Conservation (phyloP, 2,888 invertebrate genomes). For the Rotaria macrura region DNA sequence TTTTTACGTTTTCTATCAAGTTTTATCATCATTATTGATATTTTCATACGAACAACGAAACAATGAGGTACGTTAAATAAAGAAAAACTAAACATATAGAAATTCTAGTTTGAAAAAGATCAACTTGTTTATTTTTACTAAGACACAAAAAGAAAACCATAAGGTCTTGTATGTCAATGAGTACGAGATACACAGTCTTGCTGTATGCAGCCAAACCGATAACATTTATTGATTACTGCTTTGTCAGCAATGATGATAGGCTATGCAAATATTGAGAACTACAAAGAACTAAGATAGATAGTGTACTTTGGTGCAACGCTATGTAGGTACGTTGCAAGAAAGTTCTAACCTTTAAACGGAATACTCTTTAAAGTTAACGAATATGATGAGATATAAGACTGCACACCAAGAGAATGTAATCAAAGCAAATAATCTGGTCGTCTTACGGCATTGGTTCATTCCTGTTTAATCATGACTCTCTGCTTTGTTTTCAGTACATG, state of each 20-base stretch:
- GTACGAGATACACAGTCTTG: not conserved
- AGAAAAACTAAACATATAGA: not conserved
- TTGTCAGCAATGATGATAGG: not conserved
- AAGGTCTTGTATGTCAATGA: not conserved
- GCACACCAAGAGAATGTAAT: too few relatives aligned
- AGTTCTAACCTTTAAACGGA: not conserved
- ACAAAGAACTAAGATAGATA: not conserved
- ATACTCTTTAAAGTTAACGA: not conserved
- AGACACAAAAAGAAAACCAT: too few relatives aligned
- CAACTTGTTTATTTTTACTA: too few relatives aligned
- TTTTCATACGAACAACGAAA: not conserved
- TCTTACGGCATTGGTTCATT: not conserved
- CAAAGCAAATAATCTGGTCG: too few relatives aligned
- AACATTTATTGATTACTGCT: not conserved
- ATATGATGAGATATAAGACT: too few relatives aligned
- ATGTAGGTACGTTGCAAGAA: not conserved
- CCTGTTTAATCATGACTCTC: not conserved
- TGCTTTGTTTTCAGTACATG: not conserved
- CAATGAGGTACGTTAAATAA: not conserved
- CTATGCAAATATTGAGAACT: not conserved
- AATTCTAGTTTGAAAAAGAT: not conserved
- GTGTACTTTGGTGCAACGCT: not conserved
- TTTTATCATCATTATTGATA: not conserved
- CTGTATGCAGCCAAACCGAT: not conserved
- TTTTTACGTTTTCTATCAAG: not conserved